phyloP scores from a whole-genome alignment of 2,888 invertebrate genomes.

The Tanypteryx hageni region DNA sequence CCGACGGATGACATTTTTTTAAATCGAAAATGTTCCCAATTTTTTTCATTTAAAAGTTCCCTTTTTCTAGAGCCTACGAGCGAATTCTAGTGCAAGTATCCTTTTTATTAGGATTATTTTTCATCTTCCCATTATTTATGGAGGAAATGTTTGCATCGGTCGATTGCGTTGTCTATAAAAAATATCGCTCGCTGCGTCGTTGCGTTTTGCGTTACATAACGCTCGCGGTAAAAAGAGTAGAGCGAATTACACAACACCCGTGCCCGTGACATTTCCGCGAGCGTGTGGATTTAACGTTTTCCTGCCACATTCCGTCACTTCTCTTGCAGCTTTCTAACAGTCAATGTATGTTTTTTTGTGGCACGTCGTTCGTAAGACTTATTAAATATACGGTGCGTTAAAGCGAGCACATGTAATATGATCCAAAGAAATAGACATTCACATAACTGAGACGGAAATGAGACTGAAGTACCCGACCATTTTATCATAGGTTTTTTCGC shows the following conservation, averaged over 20 bases:
- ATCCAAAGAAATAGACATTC: not conserved
- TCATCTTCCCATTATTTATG: not conserved
- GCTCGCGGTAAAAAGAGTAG: not conserved
- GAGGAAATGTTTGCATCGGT: not conserved
- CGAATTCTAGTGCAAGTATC: too few relatives aligned
- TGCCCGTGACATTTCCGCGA: conserved; percentile 32
- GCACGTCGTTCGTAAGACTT: not conserved
- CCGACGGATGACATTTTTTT: too few relatives aligned
- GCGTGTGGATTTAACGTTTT: not conserved
- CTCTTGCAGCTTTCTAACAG: not conserved
- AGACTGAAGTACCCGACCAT: not conserved
- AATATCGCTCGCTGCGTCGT: not conserved
- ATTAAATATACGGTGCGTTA: not conserved
- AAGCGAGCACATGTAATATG: not conserved
- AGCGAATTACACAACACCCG: not conserved
- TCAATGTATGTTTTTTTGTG: not conserved
- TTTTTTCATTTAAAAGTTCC: too few relatives aligned
- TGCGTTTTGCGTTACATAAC: not conserved
- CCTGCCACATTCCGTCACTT: not conserved
- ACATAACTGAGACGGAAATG: not conserved
- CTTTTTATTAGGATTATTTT: too few relatives aligned
- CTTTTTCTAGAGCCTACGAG: too few relatives aligned
- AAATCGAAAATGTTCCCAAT: too few relatives aligned
- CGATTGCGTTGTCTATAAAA: not conserved
- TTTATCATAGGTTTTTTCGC: too few relatives aligned